phyloP scores from a whole-genome alignment of 1,140 invertebrate genomes.

The Caenorhabditis elegans region WBcel235 BX284606.5:13639501-13640000 shows the following conservation, averaged over 20 bases:
- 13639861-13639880: neutral
- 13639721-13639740: neutral
- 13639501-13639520: neutral
- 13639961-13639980: slow-evolving; percentile 92
- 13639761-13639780: neutral
- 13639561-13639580: neutral
- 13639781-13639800: neutral
- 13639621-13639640: no score
- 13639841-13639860: neutral
- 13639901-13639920: slow-evolving; percentile 93
- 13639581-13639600: neutral
- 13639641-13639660: neutral
- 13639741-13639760: neutral
- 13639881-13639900: slow-evolving; percentile 75
- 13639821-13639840: neutral
- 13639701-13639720: neutral
- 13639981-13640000: no score
- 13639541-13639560: neutral
- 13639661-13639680: slow-evolving; percentile 23
- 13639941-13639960: slow-evolving; percentile 93
- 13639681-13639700: slow-evolving; percentile 7
- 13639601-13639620: neutral
- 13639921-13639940: slow-evolving; percentile 96
- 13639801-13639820: neutral
- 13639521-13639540: slow-evolving; percentile 18